Base-by-base conservation (phyloP, 2,888 invertebrate genomes). In the Dyspetes luteomarginatus region DNA sequence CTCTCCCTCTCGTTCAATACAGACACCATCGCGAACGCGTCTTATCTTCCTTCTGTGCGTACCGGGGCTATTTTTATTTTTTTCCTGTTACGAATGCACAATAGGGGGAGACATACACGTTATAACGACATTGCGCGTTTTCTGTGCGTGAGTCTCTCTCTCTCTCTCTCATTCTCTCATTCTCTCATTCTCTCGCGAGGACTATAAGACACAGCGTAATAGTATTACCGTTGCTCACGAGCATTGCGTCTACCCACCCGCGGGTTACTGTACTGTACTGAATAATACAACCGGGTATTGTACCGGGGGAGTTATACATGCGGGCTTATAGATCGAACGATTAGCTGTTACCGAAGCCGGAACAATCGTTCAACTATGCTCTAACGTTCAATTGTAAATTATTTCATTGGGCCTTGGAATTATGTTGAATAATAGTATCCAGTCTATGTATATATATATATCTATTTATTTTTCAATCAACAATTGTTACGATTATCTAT, bases 181-280 rank as follows among this genome's bases (percentile, higher is more conserved):
- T 76, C 65, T 60, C 71, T 71, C 56, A 62, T 76, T 80, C 62
- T 79, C 4, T n/a, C 43, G 28, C 45, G 41, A 60, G 67, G 36
- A 50, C 24, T 62, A 56, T 62, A 81, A 77, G 69, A 68, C 76
- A 81, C 76, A 50, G 62, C 72, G 80, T 81, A 81, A 81, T 64
- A 77, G 72, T 81, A 76, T 81, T 81, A 81, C 80, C 80, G 80
- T 81, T 81, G 76, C 67, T 72, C 72, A 28, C 43, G 48, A 28
- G 22, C 36, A 28, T 80, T 76, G 76, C 80, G 72, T 73, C 62
- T 76, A 52, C 45, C 43, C 52, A 17, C 41, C 26, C 69, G 28
- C 56, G 71, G 52, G 17, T 80, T 75, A 75, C 69, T 36, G 50
- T 76, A 72, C 65, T 36, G 12, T 36, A 30, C 48, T 55, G 58